These are phyloP conservation scores for Dasysyrphus tricinctus DNA, from an alignment of 2,888 invertebrate genomes.

Conservation along the genomic window DNA sequence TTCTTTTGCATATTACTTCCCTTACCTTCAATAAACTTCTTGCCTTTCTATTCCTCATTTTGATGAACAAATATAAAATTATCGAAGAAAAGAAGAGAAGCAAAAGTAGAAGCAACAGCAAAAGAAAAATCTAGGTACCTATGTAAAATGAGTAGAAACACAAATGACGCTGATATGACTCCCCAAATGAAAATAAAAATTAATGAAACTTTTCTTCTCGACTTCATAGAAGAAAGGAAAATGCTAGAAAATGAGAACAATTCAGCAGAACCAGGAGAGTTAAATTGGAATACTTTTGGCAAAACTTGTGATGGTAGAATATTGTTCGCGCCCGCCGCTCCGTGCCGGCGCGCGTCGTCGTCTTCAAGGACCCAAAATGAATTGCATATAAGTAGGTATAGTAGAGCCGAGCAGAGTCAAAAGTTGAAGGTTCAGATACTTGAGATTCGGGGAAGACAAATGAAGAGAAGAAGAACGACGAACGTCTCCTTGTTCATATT, in stretches of 20 bases:
- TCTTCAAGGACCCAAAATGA: slow-evolving; percentile 50
- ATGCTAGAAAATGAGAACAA: neutral
- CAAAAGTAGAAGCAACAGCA: slow-evolving; percentile 12
- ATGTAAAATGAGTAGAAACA: slow-evolving; percentile 59
- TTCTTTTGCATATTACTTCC: neutral
- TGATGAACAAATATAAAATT: neutral
- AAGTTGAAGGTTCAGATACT: neutral
- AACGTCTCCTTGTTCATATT: neutral
- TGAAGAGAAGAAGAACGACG: slow-evolving; percentile 25
- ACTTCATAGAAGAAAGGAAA: neutral
- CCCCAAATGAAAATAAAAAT: slow-evolving; percentile 70
- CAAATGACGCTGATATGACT: slow-evolving; percentile 62
- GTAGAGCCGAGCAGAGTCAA: neutral
- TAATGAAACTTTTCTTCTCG: slow-evolving; percentile 64
- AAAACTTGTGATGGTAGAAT: slow-evolving; percentile 47
- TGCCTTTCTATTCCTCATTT: slow-evolving; percentile 4
- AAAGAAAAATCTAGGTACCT: neutral
- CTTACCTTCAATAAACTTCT: slow-evolving; percentile 8
- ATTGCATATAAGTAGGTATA: slow-evolving; percentile 16
- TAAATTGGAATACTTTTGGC: slow-evolving; percentile 70
- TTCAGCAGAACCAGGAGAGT: slow-evolving; percentile 34
- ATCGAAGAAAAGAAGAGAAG: neutral
- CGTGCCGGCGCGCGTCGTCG: too few relatives aligned
- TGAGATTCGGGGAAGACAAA: slow-evolving; percentile 1
- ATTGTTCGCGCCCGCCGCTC: neutral